Base-by-base conservation (phyloP, 2,113 vertebrate genomes). In the Scomber japonicus region DNA sequence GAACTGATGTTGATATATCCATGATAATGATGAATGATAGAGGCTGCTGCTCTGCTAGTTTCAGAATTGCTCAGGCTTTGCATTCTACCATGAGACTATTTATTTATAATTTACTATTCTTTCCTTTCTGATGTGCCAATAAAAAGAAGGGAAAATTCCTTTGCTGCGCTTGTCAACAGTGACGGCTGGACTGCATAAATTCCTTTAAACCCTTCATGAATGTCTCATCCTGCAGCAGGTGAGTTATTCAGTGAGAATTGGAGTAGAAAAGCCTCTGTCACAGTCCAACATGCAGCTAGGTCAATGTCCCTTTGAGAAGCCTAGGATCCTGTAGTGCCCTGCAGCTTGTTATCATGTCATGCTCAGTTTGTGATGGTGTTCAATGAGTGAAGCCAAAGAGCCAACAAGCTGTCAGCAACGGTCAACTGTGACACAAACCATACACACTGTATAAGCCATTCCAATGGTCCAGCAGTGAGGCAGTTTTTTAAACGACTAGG, bases 381-480 rank as follows among this genome's bases (percentile, higher is more conserved):
- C 82, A 66, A 0, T 5, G n/a, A 69, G 71, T 45, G 14, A 64
- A 74, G 59, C 2, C 30, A 80, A 73, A 73, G 48, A 88, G 76
- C 70, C 78, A 68, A 82, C 71, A 71, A 86, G 63, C 85, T 74
- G 73, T 89, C 85, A 78, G 12, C 7, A 3, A 75, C 24, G 31
- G 68, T 83, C 72, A 44, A 49, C 63, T 27, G 57, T 70, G 66
- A 86, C 71, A 76, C 59, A 84, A 49, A 79, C 2, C 78, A 89
- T 72, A 84, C 2, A 24, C 27, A 40, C 35, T 9, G 8, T 40
- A 9, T 15, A 64, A 88, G 56, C 75, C 31, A 81, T 63, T 50
- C 49, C 46, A 56, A 50, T 56, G 67, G 44, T 44, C 66, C 21
- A 67, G 56, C 74, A 67, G 8, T 31, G 15, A 70, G 54, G 51